These are phyloP conservation scores for Eidolon dupreanum DNA, from an alignment of 2,797 vertebrate genomes.

Conservation along the genomic window DNA sequence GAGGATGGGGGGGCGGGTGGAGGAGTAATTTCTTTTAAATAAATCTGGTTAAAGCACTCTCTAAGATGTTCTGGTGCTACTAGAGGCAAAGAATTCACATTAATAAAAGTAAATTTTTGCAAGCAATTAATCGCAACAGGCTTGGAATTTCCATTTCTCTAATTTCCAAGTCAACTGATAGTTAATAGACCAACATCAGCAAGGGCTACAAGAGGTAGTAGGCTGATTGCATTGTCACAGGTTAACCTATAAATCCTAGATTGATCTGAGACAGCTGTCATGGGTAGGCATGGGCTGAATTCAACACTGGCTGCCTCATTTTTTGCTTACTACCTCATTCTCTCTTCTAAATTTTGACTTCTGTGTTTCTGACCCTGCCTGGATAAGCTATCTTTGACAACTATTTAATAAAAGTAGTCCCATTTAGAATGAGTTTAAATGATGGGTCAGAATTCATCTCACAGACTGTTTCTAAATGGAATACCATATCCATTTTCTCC, in stretches of 20 bases:
- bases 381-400: background rate
- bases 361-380: background rate
- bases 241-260: background rate
- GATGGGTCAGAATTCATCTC: background rate
- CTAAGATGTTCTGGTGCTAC: background rate
- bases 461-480: background rate
- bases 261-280: background rate
- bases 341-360: slow-evolving; percentile 45
- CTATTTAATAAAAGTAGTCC: background rate
- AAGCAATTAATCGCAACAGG: background rate
- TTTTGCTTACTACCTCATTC: background rate
- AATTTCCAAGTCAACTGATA: slow-evolving; percentile 14
- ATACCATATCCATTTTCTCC: background rate
- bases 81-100: background rate
- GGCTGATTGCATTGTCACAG: background rate
- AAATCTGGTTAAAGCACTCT: slow-evolving; percentile 19
- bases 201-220: background rate
- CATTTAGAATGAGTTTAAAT: background rate
- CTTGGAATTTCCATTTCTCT: background rate
- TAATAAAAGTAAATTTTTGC: slow-evolving; percentile 19
- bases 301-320: background rate
- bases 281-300: background rate
- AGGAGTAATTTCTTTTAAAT: background rate
- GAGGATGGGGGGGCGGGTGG: no score
- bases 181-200: background rate